These are phyloP conservation scores for Archilochus colubris DNA, from an alignment of 2,113 vertebrate genomes.

Conservation along the genomic window DNA sequence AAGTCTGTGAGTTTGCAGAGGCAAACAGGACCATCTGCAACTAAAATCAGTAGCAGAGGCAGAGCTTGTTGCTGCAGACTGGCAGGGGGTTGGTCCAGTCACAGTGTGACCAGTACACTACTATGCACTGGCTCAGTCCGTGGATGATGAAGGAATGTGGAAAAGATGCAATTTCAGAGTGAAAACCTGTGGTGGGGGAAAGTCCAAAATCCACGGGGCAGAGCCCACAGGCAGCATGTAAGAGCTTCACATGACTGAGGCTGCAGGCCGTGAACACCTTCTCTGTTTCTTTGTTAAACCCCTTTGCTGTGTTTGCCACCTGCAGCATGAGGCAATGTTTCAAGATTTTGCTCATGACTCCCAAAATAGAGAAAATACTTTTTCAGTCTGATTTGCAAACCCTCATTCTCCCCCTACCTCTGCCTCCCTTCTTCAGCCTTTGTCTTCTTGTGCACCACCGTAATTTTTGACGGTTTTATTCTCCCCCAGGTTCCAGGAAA, in stretches of 20 bases:
- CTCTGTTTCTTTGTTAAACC: background rate
- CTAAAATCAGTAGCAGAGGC: background rate
- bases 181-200: background rate
- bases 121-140: rapidly evolving
- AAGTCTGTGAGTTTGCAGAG: background rate
- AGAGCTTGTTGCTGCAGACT: background rate
- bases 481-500: conserved; percentile 32
- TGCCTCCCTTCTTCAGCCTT: background rate
- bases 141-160: background rate
- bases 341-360: conserved; percentile 1
- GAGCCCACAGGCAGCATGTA: background rate
- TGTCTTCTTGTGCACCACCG: background rate
- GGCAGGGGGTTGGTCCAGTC: background rate
- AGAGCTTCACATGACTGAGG: rapidly evolving
- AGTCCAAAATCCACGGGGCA: background rate
- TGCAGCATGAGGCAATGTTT: background rate
- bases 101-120: background rate
- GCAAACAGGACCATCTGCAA: background rate
- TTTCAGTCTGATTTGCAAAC: conserved; percentile 48
- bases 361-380: conserved; percentile 14
- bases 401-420: background rate
- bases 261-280: background rate
- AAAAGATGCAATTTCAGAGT: background rate
- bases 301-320: background rate
- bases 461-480: background rate